Base-by-base conservation (phyloP, 1,140 invertebrate species). In the Drosophila virilis region DNA sequence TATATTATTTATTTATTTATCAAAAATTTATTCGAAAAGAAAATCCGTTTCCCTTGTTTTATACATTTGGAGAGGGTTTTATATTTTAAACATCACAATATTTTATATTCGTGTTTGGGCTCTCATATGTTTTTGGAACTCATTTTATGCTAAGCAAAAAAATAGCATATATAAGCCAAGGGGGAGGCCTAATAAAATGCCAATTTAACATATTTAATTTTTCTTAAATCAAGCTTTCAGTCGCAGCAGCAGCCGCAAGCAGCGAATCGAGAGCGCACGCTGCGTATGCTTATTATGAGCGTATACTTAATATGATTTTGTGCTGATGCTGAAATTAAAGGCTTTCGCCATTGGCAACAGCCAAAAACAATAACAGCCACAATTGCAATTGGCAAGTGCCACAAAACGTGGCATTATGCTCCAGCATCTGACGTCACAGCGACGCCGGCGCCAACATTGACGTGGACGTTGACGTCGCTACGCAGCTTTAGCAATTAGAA, bases 231-330 rank as follows among this genome's bases (percentile, higher is more conserved):
- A 28, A 28, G 4, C 22, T 28, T 28, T 5, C 22, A 28, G 22
- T 28, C 22, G 22, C 22, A 28, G 22, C 22, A 5, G 22, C 22
- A 28, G 22, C 22, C 22, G 22, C 22, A 28, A 28, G 22, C 22
- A 28, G 22, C 22, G 22, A 4, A 4, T 28, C 22, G 22, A 2
- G 22, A 32, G 43, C 17, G 10, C 8, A 42, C 54, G 37, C 37
- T 57, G 42, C 54, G 66, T 66, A 66, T 55, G 51, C 40, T 37
- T 37, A 57, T 51, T 62, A 33, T 37, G 40, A 42, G 71, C 70
- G 57, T 74, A 71, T 70, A 51, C 52, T 64, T 74, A 64, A 73
- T 76, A 43, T 72, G 50, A 55, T 57, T 22, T 48, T 37, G 37
- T 7, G 28, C 40, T 57, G 15, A 55, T 12, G 38, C 32, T 69